Evolutionary conservation across 2,113 vertebrate species (phyloP), one percentile per base, ranked within the genome.

Genomic region (Phyllopteryx taeniolatus): DNA sequence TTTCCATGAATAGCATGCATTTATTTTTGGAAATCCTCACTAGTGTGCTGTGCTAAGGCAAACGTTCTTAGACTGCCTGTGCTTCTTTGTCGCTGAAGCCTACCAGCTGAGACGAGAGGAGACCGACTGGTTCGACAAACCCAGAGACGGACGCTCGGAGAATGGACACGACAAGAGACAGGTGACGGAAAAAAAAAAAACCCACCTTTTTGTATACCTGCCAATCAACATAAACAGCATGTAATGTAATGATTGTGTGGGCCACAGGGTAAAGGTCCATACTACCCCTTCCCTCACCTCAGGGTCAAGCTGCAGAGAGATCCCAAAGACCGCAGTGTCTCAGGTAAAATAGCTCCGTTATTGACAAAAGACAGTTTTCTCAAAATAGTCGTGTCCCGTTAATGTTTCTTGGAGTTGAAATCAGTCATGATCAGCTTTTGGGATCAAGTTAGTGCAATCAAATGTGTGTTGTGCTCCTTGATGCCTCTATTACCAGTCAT

Each of bases 41-140:
- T 79, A 19, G 75, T 39, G n/a, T 49, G n/a, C 20, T 39, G 62
- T 65, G 54, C 43, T 54, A 44, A 53, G 78, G 87, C 70, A 75
- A 77, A 27, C 3, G 12, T 65, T 73, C 22, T 79, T 15, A n/a
- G 78, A 89, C 76, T 93, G 83, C 90, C 87, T 85, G 93, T 91
- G 56, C 81, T 67, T 84, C 68, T 81, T 95, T 95, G 92, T 96
- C 87, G 91, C 90, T 69, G 89, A 97, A 99, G 98, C 96, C 68
- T 99, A 99, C 83, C 97, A 98, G 69, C 94, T 98, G 61, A 95
- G 95, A 71, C 95, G 90, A 73, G 97, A 99, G 80, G 97, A 98
- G 90, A 96, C 96, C 8, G 96, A 99, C 91, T 99, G 98, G 98
- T 99, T 97, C 92, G 96, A 98, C 88, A 98, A 99, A 85, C 97